These are phyloP conservation scores for Dromaius novaehollandiae DNA, from an alignment of 2,113 vertebrate species.

Conservation along the genomic window DNA sequence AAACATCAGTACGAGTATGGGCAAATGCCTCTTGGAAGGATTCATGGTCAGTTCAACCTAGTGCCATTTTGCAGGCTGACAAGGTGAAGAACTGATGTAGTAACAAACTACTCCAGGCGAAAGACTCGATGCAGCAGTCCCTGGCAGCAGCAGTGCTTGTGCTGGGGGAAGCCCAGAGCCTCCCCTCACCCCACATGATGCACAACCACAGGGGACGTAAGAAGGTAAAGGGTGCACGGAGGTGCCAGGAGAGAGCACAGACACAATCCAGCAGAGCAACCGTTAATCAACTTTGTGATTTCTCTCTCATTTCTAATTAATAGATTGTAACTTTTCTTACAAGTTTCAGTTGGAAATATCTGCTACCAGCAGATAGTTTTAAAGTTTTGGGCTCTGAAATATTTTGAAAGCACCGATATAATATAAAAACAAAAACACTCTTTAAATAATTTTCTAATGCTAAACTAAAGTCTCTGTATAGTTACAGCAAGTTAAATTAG, in stretches of 20 bases:
- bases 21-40: neutral
- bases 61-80: neutral
- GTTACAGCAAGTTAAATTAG: neutral
- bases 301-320: neutral
- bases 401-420: neutral
- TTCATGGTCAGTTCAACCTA: neutral
- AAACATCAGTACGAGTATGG: neutral
- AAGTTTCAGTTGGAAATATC: neutral
- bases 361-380: neutral
- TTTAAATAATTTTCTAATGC: neutral
- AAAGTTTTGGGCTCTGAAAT: neutral
- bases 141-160: neutral
- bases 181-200: neutral
- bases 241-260: neutral
- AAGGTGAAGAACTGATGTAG: neutral
- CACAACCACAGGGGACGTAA: neutral
- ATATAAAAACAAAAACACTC: neutral
- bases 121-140: accelerated
- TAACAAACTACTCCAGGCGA: neutral
- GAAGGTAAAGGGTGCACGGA: neutral
- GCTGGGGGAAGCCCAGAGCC: neutral
- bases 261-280: neutral
- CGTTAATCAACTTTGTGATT: neutral
- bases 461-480: neutral
- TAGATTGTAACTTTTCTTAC: neutral